phyloP scores from a whole-genome alignment of 2,797 vertebrate genomes.

The Carcharodon carcharias region DNA sequence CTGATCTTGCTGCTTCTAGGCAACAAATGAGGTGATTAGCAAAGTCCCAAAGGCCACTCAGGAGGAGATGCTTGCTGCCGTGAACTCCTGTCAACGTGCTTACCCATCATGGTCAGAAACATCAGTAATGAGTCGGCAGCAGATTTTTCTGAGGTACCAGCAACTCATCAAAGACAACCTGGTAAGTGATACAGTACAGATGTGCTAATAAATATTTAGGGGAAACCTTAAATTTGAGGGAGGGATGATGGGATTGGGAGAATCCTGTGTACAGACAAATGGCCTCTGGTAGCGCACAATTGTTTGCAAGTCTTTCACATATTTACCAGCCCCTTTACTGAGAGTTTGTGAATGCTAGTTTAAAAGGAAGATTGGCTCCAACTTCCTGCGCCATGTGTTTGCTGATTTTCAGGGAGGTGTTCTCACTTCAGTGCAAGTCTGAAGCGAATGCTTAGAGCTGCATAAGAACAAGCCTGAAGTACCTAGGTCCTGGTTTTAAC shows the following conservation, averaged over 20 bases:
- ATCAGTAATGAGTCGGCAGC: conserved; percentile 81
- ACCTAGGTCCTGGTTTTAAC: too few species aligned
- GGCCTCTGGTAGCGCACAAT: neutral
- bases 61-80: conserved; percentile 82
- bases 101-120: conserved; percentile 80
- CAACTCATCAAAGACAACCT: conserved; percentile 95
- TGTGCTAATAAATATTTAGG: neutral
- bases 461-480: neutral
- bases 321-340: neutral
- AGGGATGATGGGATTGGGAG: neutral
- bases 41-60: conserved; percentile 81
- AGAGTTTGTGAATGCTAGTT: neutral
- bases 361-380: neutral
- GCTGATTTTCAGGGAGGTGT: neutral
- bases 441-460: neutral
- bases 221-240: neutral
- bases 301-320: too few species aligned
- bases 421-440: neutral
- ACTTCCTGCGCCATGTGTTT: neutral
- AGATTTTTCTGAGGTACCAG: conserved; percentile 88
- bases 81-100: conserved; percentile 74
- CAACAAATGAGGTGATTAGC: conserved; percentile 82
- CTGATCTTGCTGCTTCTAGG: conserved; percentile 54
- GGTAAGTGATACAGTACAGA: conserved; percentile 58
- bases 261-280: neutral